Conservation (phyloP, 2,797 vertebrate species). For the Sebastes vulpes region DNA sequence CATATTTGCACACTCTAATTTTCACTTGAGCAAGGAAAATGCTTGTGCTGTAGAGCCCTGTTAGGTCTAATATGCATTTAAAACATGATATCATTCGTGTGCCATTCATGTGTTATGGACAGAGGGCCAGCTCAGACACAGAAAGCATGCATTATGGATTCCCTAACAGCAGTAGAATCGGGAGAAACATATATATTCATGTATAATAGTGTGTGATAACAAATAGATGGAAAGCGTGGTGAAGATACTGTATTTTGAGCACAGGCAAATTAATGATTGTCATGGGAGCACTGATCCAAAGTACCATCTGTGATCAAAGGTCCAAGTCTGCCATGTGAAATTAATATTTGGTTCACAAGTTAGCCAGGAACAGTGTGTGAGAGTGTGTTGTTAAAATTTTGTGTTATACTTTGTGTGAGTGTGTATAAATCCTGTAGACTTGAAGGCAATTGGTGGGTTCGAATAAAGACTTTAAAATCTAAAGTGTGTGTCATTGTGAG, state of each 20-base stretch:
- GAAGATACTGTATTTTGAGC: neutral
- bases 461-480: neutral
- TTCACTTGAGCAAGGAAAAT: no score
- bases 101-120: no score
- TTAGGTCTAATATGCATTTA: no score
- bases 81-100: no score
- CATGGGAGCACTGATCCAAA: neutral
- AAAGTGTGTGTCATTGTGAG: neutral
- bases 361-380: neutral
- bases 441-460: neutral
- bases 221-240: neutral
- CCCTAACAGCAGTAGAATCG: neutral
- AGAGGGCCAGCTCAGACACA: neutral
- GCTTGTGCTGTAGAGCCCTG: no score
- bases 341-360: neutral
- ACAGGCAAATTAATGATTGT: neutral
- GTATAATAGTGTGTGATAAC: neutral
- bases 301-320: conserved; percentile 3
- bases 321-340: neutral
- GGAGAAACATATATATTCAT: neutral
- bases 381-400: neutral
- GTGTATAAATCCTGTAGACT: neutral
- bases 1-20: no score
- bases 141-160: neutral
- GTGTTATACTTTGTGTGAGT: neutral